Base-by-base conservation (phyloP, 2,797 vertebrate species). In the Paramormyrops hopkinsi region DNA sequence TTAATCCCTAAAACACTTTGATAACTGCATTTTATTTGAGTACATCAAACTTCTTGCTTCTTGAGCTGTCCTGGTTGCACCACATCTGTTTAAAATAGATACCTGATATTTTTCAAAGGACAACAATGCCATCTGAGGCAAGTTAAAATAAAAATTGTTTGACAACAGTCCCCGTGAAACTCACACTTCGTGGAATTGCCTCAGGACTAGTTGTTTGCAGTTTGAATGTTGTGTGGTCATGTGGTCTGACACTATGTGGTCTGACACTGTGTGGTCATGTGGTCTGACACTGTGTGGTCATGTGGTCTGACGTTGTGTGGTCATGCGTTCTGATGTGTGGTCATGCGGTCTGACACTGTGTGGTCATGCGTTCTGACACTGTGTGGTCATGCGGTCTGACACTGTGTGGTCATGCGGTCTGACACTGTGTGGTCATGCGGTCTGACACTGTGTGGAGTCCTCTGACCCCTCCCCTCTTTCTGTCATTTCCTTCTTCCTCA, bases 401-500 rank as follows among this genome's bases (percentile, higher is more conserved):
- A 29, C 29, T n/a, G 19, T 59, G 19, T 59, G 19, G 19, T 22
- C 54, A 59, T 22, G 62, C 29, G 62, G 25, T 69, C 22, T 69
- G 62, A 69, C 9, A 33, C 62, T n/a, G 19, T 59, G 19, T 59
- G 19, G 19, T 22, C 54, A 59, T 22, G 62, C 33, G 62, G 25
- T 69, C 22, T 69, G 62, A 69, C 9, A 33, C 62, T 69, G 62
- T 12, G 62, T 29, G 29, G 65, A 17, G 12, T 37, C 33, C 69
- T 76, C 69, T 76, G 76, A 82, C 37, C 44, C 2, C 37, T 59
- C 41, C 25, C 50, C 79, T 53, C 84, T 25, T 86, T 37, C 41
- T 76, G n/a, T 19, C 44, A 3, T 33, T 33, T 46, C 37, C 86
- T 44, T 88, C n/a, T 65, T 9, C 14, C 1, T 22, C 91, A 99